These are phyloP conservation scores for Lophotriccus pileatus DNA, from an alignment of 2,797 vertebrate species.

Conservation along the genomic window DNA sequence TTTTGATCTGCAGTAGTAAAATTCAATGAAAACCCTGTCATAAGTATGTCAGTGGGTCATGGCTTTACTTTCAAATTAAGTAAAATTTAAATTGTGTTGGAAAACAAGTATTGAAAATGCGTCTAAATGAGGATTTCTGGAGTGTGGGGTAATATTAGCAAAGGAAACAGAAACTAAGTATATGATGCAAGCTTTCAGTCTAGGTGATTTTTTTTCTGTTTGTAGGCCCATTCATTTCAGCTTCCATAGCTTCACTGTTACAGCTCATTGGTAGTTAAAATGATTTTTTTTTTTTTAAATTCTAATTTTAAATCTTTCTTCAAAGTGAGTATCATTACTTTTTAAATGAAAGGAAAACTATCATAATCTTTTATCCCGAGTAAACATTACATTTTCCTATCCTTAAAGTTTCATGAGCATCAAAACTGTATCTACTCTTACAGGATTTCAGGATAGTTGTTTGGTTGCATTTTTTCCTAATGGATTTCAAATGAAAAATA, in stretches of 20 bases:
- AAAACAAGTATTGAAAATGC: neutral
- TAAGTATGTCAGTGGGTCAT: neutral
- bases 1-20: neutral
- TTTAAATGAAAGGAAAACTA: neutral
- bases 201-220: neutral
- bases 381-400: neutral
- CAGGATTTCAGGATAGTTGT: neutral
- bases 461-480: neutral
- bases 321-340: neutral
- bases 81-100: neutral
- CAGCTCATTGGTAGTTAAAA: neutral
- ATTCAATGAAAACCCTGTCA: neutral
- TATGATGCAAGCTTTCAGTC: neutral
- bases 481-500: neutral
- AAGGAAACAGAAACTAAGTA: neutral
- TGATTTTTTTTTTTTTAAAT: neutral
- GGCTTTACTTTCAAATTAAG: neutral
- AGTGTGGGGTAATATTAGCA: neutral
- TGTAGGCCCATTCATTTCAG: neutral
- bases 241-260: neutral
- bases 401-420: neutral
- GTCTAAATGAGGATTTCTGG: neutral
- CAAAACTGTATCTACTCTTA: neutral
- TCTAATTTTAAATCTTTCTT: neutral
- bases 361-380: neutral